Base-by-base conservation (phyloP, 2,797 vertebrate species). In the Distichodus sexfasciatus region DNA sequence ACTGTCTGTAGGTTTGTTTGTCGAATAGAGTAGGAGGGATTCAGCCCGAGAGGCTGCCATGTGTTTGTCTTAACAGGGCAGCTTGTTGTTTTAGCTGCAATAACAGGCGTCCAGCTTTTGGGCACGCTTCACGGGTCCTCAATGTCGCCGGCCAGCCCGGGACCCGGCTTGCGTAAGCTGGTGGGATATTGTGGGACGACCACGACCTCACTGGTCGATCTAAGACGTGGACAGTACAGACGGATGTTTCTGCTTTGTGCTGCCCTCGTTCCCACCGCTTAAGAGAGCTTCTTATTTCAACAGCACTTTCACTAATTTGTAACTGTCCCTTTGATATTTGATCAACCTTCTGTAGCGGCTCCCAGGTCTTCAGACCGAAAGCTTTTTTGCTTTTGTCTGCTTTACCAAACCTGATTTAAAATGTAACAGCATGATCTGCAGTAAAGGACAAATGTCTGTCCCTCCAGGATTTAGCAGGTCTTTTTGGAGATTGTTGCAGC, bases 61-160 rank as follows among this genome's bases (percentile, higher is more conserved):
- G 26, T 65, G 43, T 61, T 72, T 79, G 66, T 63, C 57, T 76
- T 57, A 36, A 57, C 58, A 54, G 50, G 41, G 54, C 75, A 68
- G 77, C 38, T 28, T 89, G 87, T 92, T 89, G 78, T 87, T 89
- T 85, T 85, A 87, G 82, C 81, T 80, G 82, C 77, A 85, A 85
- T 85, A 82, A 84, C 83, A 86, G 81, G 83, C 79, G 75, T 79
- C 83, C 79, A 74, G 81, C 75, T 82, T 84, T 89, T 83, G 77
- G 74, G 85, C 79, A 86, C 76, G 84, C 85, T 89, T 88, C 83
- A 89, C 64, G 81, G 83, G 75, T 74, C 24, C 63, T 83, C 79
- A 87, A 84, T 87, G 72, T 79, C 76, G 73, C 50, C 2, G 72
- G 60, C 64, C 74, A 78, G 72, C 28, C 63, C 74, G 59, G 33